Conservation (phyloP, 2,888 invertebrate genomes). For the Calliopum simillimum region DNA sequence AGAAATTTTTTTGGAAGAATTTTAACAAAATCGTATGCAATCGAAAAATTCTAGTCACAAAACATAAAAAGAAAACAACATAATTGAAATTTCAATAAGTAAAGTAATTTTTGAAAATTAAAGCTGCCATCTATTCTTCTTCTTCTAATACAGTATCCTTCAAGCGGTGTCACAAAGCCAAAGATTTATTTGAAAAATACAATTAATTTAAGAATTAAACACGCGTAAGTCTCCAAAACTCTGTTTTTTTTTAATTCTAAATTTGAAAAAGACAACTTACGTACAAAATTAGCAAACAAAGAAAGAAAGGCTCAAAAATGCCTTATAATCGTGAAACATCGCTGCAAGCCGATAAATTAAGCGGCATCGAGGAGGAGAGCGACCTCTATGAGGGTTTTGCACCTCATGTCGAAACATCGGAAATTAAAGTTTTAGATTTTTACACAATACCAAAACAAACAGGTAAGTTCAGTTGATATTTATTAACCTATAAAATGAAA, state of each 20-base stretch:
- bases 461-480: constrained; percentile 53
- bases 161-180: constrained; percentile 24
- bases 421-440: constrained; percentile 72
- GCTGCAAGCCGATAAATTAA: constrained; percentile 75
- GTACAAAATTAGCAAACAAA: constrained; percentile 10
- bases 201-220: neutral
- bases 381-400: constrained; percentile 84
- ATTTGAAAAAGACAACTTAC: constrained; percentile 18
- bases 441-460: constrained; percentile 64
- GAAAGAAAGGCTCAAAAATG: constrained; percentile 51
- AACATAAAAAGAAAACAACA: constrained; percentile 1
- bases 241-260: neutral
- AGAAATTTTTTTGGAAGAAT: neutral
- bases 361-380: constrained; percentile 80
- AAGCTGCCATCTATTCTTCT: neutral
- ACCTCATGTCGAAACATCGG: constrained; percentile 83
- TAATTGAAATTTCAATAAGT: constrained; percentile 20
- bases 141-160: neutral
- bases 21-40: neutral
- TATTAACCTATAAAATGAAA: neutral
- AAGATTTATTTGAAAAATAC: constrained; percentile 36
- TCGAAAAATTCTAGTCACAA: constrained; percentile 21
- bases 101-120: constrained; percentile 37
- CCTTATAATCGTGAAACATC: constrained; percentile 65
- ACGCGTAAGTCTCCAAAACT: too few species aligned